phyloP scores from a whole-genome alignment of 2,888 invertebrate genomes.

The Epirrhoe tristata region DNA sequence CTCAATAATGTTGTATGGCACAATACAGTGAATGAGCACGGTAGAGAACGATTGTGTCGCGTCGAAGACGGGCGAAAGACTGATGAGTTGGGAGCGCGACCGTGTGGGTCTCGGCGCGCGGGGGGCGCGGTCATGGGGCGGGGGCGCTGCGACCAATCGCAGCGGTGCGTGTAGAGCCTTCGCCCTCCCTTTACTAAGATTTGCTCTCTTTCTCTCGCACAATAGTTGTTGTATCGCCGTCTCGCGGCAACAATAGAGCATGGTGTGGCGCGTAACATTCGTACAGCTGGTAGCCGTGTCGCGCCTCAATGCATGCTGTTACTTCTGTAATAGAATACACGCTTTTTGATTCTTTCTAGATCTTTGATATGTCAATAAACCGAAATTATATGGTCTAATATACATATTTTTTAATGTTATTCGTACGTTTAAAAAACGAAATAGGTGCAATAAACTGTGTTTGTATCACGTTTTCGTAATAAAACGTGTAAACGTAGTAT shows the following conservation, averaged over 20 bases:
- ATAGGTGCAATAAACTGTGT: conserved; percentile 31
- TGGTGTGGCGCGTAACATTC: conserved; percentile 64
- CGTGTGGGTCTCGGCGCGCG: conserved; percentile 66
- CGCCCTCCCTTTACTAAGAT: conserved; percentile 67
- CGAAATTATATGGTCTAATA: conserved; percentile 38
- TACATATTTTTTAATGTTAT: conserved; percentile 33
- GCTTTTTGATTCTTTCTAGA: conserved; percentile 51
- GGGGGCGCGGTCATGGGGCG: conserved; percentile 75
- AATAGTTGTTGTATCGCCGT: conserved; percentile 50
- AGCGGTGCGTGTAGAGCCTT: conserved; percentile 64
- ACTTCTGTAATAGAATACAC: conserved; percentile 67
- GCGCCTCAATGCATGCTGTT: conserved; percentile 71
- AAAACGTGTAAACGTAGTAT: conserved; percentile 23
- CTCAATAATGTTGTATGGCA: conserved; percentile 70
- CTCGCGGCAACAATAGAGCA: conserved; percentile 64
- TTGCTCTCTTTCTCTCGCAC: conserved; percentile 56
- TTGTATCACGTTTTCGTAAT: conserved; percentile 22
- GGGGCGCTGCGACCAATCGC: conserved; percentile 65
- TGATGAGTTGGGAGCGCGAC: conserved; percentile 64
- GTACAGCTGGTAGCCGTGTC: conserved; percentile 76
- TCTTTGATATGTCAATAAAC: conserved; percentile 55
- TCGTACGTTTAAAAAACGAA: conserved; percentile 34
- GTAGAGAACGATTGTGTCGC: conserved; percentile 74
- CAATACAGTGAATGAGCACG: conserved; percentile 73
- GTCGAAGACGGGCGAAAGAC: conserved; percentile 80